These are phyloP conservation scores for Idaea dimidiata DNA, from an alignment of 2,888 invertebrate genomes.

Conservation along the genomic window DNA sequence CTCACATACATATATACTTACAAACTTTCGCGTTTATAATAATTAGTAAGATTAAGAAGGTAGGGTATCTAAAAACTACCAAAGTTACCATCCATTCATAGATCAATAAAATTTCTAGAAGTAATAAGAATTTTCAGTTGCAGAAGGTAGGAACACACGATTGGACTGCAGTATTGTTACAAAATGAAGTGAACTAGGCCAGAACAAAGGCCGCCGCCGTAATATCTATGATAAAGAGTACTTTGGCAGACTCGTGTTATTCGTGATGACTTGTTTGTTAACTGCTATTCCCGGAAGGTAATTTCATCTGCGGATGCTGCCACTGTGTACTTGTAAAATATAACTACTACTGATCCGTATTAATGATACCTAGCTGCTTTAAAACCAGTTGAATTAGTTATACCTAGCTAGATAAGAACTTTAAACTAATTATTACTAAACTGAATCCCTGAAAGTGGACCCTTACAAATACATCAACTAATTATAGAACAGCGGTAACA, in stretches of 20 bases:
- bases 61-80: too few species aligned
- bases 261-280: background rate
- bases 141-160: background rate
- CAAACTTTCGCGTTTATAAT: too few species aligned
- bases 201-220: background rate
- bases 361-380: background rate
- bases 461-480: background rate
- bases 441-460: background rate
- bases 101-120: too few species aligned
- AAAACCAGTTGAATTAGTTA: background rate
- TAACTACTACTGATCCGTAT: background rate
- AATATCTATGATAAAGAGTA: background rate
- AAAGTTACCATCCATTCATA: too few species aligned
- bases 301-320: background rate
- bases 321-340: background rate
- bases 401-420: background rate
- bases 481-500: background rate
- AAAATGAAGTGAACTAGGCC: background rate
- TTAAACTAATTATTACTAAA: background rate
- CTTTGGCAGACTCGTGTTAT: background rate
- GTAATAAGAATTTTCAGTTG: too few species aligned
- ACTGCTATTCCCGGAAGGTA: background rate
- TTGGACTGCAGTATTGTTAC: background rate
- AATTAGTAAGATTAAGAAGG: too few species aligned
- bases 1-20: too few species aligned